These are phyloP conservation scores for Pasiphila rectangulata DNA, from an alignment of 2,888 invertebrate species.

Conservation along the genomic window DNA sequence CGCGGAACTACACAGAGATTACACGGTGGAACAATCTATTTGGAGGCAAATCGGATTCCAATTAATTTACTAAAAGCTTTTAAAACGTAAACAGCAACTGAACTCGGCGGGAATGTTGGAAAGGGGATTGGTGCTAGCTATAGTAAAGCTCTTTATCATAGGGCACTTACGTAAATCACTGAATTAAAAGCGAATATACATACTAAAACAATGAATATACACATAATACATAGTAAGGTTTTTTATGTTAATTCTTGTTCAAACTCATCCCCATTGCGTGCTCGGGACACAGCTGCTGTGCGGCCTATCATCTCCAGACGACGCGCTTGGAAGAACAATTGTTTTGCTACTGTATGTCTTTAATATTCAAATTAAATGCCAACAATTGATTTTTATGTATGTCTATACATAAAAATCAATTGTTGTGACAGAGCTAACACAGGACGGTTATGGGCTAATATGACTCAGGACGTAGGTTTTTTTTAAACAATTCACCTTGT, in stretches of 20 bases:
- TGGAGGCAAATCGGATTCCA: constrained; percentile 14
- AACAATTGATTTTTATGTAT: no score
- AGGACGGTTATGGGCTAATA: no score
- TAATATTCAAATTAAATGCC: no score
- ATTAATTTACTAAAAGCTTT: constrained; percentile 21
- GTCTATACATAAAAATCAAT: no score
- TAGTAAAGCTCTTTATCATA: not conserved
- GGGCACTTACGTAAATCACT: not conserved
- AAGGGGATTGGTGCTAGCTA: not conserved
- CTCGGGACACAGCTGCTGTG: no score
- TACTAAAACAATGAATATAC: no score
- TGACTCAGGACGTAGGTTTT: no score
- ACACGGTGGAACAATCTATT: constrained; percentile 10
- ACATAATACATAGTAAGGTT: no score
- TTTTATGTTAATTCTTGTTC: no score
- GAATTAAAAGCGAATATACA: not conserved
- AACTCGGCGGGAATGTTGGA: not conserved
- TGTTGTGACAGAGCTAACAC: no score
- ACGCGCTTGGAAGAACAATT: not conserved
- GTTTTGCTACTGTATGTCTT: no score
- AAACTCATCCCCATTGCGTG: not conserved
- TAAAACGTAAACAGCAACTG: not conserved
- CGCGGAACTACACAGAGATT: constrained; percentile 9
- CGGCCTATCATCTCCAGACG: constrained; percentile 1
- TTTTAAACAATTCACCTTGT: no score